Base-by-base conservation (phyloP, 2,113 vertebrate species). In the Perca schrenkii region DNA sequence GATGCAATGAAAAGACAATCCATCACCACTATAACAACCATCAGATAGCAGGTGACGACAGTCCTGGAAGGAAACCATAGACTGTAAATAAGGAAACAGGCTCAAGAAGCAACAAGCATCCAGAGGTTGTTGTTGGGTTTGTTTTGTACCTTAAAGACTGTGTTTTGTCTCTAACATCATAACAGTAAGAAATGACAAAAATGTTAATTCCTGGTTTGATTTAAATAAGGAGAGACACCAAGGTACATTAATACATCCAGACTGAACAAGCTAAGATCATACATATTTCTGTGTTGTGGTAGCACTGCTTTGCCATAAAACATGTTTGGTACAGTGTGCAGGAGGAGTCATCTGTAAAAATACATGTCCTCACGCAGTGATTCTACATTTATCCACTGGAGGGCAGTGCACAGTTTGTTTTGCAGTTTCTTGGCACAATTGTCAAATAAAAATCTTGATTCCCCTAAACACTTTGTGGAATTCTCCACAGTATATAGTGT, bases 331-430 rank as follows among this genome's bases (percentile, higher is more conserved):
- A 61, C 58, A 34, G 58, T 31, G 57, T 61, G 16, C 8, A 34
- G 46, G 58, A 65, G 0, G 25, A 15, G 28, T 58, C 16, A 22
- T 53, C 22, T 76, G 22, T 54, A 53, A 60, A 73, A 49, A 22
- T 17, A 57, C 40, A 17, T n/a, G 28, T 47, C 25, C 6, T 7
- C 25, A 17, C 14, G 19, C n/a, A 31, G 22, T 63, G 1, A 50
- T 80, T 43, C 52, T 40, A 54, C 28, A 25, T 58, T 8, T n/a
- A 22, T n/a, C 68, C 85, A 67, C 77, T 43, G 4, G 77, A 64
- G 17, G 65, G 60, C 82, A 67, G 31, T 19, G 46, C 31, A 52
- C 3, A 47, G 40, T 14, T 60, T 31, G 46, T 50, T 60, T n/a
- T 52, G 22, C 19, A 46, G 4, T 28, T 34, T 12, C 16, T 47